Conservation (phyloP, 1,140 invertebrate genomes). For the Epicauta chinensis region DNA sequence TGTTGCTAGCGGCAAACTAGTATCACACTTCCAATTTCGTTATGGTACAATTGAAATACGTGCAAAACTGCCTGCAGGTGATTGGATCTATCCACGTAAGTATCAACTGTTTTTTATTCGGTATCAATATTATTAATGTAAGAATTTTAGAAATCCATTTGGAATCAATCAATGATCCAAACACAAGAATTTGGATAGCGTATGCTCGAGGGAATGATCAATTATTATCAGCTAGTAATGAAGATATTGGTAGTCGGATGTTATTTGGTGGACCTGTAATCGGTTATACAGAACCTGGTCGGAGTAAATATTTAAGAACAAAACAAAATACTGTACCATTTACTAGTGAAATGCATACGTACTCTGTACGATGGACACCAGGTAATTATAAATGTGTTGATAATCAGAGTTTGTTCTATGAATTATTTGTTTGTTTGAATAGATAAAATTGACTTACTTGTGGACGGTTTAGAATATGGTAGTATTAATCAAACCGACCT, state of each 20-base stretch:
- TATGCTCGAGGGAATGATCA: constrained; percentile 32
- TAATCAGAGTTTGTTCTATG: background rate
- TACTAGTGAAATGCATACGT: constrained; percentile 23
- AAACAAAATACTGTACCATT: constrained; percentile 11
- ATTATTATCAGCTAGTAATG: constrained; percentile 14
- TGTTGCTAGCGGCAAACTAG: constrained; percentile 25
- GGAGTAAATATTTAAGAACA: constrained; percentile 22
- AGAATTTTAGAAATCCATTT: constrained; percentile 28
- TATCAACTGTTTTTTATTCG: background rate
- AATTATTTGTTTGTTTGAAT: background rate
- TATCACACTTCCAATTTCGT: constrained; percentile 52
- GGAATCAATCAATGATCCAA: constrained; percentile 18
- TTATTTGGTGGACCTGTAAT: constrained; percentile 29
- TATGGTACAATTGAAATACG: constrained; percentile 57
- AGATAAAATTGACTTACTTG: constrained; percentile 11
- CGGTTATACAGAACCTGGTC: constrained; percentile 15
- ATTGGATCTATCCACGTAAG: constrained; percentile 58
- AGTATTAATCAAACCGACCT: constrained; percentile 8
- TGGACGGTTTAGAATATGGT: constrained; percentile 17
- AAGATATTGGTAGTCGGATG: constrained; percentile 25
- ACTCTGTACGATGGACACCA: constrained; percentile 24
- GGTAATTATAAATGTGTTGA: constrained; percentile 12
- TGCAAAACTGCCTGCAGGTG: constrained; percentile 58
- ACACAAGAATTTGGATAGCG: constrained; percentile 26
- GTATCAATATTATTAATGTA: background rate